Percentiles rank a stretch among this genome's conserved stretches.
phyloP scores from a whole-genome alignment of 23 tunicate species.

The Diplosoma virens region DNA sequence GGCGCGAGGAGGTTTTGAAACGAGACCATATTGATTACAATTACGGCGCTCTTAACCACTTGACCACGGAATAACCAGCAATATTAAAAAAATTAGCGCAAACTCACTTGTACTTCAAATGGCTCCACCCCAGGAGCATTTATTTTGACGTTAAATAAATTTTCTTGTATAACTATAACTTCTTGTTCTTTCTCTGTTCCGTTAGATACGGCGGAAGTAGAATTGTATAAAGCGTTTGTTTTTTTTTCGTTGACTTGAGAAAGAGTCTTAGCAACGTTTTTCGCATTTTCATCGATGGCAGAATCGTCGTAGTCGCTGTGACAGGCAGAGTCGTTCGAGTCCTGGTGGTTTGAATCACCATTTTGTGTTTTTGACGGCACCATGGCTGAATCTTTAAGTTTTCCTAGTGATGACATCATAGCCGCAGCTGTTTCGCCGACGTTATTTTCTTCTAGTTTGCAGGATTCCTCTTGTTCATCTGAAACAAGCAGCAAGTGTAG shows the following conservation, averaged over 20 bases:
- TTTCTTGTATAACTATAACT: slow-evolving; percentile 72
- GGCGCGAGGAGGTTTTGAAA: no score
- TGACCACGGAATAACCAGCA: not conserved
- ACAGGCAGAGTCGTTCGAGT: slow-evolving; percentile 86
- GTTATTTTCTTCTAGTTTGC: no score
- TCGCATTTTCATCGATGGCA: slow-evolving; percentile 23
- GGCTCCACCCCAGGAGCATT: slow-evolving; percentile 64
- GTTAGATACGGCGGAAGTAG: not conserved
- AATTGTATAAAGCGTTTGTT: not conserved
- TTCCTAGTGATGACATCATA: not conserved
- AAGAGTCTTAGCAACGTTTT: not conserved
- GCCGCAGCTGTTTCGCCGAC: not conserved
- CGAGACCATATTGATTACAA: no score
- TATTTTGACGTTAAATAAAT: slow-evolving; percentile 59
- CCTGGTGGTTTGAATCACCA: slow-evolving; percentile 46
- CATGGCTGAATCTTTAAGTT: slow-evolving; percentile 1
- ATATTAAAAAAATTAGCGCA: not conserved
- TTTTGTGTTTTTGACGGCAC: not conserved
- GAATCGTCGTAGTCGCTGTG: slow-evolving; percentile 81
- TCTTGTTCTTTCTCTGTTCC: slow-evolving; percentile 48
- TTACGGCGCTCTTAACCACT: no score
- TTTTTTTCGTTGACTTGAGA: not conserved
- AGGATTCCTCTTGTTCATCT: no score
- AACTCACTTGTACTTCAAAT: slow-evolving; percentile 82
- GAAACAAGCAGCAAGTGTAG: no score